Conservation (phyloP, 1,140 invertebrate genomes). For the Camponotus pennsylvanicus region DNA sequence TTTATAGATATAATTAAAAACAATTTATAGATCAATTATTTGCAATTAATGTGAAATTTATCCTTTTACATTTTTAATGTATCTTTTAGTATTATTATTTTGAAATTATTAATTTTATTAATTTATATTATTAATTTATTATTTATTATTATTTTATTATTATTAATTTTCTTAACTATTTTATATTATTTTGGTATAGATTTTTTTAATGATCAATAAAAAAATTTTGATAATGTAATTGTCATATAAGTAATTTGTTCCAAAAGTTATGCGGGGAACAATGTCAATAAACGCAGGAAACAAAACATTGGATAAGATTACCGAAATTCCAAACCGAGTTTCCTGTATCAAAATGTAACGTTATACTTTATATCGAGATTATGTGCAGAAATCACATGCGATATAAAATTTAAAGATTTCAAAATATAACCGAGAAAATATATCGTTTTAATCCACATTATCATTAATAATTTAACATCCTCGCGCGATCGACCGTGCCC, state of each 20-base stretch:
- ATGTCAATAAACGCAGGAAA: not conserved
- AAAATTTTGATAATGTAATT: constrained; percentile 4
- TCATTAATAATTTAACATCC: not conserved
- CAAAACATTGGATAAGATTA: not conserved
- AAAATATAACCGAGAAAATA: not conserved
- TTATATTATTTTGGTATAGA: no score
- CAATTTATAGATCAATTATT: not conserved
- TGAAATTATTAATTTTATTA: no score
- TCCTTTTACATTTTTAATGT: not conserved
- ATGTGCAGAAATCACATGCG: no score
- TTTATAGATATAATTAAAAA: not conserved
- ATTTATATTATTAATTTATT: no score
- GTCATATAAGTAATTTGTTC: not conserved
- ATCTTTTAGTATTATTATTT: no score
- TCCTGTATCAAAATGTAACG: not conserved
- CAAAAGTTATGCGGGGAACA: no score
- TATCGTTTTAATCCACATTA: not conserved
- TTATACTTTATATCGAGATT: not conserved
- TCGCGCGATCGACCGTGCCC: constrained; percentile 35
- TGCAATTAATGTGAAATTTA: not conserved
- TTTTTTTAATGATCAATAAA: no score
- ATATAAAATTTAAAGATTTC: not conserved
- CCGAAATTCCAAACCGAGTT: not conserved
- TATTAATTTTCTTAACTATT: no score
- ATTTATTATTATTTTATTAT: no score